A percentile compares a stretch with the other conserved stretches of the same genome.
Conservation (phyloP, 2,888 invertebrate species). For the Platerodrilus igneus region DNA sequence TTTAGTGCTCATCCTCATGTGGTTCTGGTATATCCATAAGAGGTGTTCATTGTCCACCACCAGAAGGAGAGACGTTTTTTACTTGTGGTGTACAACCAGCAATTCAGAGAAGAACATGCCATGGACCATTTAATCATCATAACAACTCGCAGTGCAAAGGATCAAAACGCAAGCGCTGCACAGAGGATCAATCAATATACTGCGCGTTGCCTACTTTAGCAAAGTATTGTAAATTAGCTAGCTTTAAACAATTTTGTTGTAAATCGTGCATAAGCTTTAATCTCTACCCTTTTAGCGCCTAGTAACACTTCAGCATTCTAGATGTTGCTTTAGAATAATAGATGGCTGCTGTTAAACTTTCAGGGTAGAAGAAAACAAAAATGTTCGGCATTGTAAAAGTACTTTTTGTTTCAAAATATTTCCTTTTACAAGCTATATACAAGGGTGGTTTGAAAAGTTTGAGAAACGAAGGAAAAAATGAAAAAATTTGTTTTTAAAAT, state of each 20-base stretch:
- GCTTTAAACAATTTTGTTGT: slow-evolving; percentile 58
- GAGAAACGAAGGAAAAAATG: too few species aligned
- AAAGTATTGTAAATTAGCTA: slow-evolving; percentile 41
- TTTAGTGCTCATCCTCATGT: slow-evolving; percentile 61
- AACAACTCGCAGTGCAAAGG: slow-evolving; percentile 37
- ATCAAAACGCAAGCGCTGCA: slow-evolving; percentile 32
- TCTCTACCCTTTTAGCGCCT: slow-evolving; percentile 15
- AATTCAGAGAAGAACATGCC: slow-evolving; percentile 53
- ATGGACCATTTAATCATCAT: slow-evolving; percentile 36
- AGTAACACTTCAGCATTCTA: too few species aligned
- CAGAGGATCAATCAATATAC: slow-evolving; percentile 45
- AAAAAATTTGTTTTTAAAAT: too few species aligned
- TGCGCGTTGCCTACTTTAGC: slow-evolving; percentile 51
- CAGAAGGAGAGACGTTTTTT: slow-evolving; percentile 46
- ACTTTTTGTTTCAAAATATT: too few species aligned
- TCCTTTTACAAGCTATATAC: too few species aligned
- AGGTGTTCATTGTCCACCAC: slow-evolving; percentile 53
- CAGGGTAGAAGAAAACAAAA: too few species aligned
- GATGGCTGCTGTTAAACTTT: too few species aligned
- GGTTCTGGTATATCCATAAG: slow-evolving; percentile 56
- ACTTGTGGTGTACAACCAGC: slow-evolving; percentile 55
- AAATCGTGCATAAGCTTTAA: slow-evolving; percentile 46
- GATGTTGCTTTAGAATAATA: too few species aligned
- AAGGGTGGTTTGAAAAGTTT: too few species aligned
- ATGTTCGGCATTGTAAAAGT: too few species aligned